Evolutionary conservation across 1,140 invertebrate species (phyloP).

Genomic region (Teleogryllus occipitalis): DNA sequence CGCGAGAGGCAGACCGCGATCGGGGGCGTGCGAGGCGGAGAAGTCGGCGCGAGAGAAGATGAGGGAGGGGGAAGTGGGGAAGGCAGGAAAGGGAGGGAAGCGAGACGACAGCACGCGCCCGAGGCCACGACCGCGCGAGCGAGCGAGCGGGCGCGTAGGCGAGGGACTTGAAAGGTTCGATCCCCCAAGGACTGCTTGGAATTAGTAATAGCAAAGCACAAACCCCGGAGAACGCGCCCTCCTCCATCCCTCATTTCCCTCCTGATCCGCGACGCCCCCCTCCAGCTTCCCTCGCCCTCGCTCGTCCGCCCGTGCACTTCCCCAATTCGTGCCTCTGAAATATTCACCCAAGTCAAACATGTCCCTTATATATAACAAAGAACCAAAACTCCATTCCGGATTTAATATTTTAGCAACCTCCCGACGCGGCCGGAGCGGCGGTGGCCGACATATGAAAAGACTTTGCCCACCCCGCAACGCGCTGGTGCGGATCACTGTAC

Average conservation of each 20-base stretch:
- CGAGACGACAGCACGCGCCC: too few species aligned
- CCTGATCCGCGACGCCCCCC: neutral
- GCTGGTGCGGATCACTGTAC: too few species aligned
- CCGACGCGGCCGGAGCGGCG: neutral
- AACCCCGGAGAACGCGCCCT: neutral
- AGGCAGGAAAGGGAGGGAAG: too few species aligned
- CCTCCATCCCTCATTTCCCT: neutral
- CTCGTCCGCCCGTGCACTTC: too few species aligned
- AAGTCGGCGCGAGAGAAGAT: too few species aligned
- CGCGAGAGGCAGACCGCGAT: too few species aligned
- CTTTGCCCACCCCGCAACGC: neutral
- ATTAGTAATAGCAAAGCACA: neutral
- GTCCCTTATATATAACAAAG: constrained; percentile 10
- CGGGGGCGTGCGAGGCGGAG: too few species aligned
- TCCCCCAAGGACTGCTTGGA: neutral
- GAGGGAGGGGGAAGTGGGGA: too few species aligned
- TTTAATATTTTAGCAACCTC: constrained; percentile 8
- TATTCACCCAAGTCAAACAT: constrained; percentile 1
- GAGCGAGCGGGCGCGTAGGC: too few species aligned
- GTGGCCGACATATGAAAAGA: neutral
- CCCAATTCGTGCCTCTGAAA: neutral
- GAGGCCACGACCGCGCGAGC: too few species aligned
- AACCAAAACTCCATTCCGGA: neutral
- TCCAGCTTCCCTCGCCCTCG: neutral
- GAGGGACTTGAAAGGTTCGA: neutral